Evolutionary conservation across 2,113 vertebrate genomes (phyloP), one percentile per base, ranked within the genome.

Genomic region (Zootoca vivipara): DNA sequence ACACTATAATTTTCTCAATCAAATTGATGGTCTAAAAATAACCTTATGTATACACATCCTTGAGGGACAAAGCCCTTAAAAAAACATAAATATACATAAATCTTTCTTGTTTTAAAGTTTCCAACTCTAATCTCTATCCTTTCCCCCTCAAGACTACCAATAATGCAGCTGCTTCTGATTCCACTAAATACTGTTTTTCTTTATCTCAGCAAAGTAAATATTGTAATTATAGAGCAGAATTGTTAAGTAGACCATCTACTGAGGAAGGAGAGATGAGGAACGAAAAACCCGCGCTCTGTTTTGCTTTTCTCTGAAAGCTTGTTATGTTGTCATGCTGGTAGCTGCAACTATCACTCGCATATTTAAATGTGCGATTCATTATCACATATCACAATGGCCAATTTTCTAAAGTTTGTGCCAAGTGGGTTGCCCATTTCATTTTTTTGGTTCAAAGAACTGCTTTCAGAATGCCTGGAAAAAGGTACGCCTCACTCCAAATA

Each of bases 1-100:
- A 4, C 33, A 40, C 20, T 87, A 30, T 2, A n/a, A 83, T 86
- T 85, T 87, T 88, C 69, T 90, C 52, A 73, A 62, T 90, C 90
- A 40, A 72, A 1, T 87, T 78, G 0, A 2, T 33, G 1, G 89
- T 64, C 72, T 93, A 42, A 22, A 77, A 73, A 56, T 52, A 86
- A 86, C 72, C n/a, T 84, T 16, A 58, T 10, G 75, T 0, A 0
- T 67, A 85, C 5, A 85, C 1, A 6, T 4, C 33, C 7, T 42
- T 58, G 74, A 16, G 73, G 89, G 73, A 74, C 28, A 56, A 90
- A 92, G 42, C 26, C 64, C 3, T n/a, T 82, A 90, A 88, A 33
- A 73, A 35, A 67, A 80, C 70, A 87, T 77, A 80, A 89, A 82
- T 58, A 80, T 35, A 78, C 1, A 72, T 40, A 42, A 0, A 64